phyloP scores from a whole-genome alignment of 2,888 invertebrate genomes.

The Sceliomorpha sp. region DNA sequence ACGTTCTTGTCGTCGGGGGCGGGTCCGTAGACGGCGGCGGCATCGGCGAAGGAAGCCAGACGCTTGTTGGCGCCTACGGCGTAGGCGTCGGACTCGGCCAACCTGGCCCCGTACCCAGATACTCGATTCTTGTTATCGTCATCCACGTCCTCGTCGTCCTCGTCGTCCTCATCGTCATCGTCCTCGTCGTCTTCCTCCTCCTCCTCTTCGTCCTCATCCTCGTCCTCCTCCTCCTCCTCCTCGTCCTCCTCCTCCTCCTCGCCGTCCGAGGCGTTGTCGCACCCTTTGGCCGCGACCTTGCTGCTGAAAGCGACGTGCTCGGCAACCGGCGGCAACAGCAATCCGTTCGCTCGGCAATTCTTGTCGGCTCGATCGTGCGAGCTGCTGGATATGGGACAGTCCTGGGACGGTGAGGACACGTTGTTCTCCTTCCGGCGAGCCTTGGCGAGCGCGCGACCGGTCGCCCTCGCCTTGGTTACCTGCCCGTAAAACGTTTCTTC shows the following conservation, averaged over 20 bases:
- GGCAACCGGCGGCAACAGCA: constrained; percentile 5
- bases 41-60: too few species aligned
- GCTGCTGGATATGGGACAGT: constrained; percentile 49
- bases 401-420: constrained; percentile 38
- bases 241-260: constrained; percentile 24
- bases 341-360: constrained; percentile 15
- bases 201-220: constrained; percentile 31
- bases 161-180: constrained; percentile 32
- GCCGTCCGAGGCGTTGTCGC: constrained; percentile 9
- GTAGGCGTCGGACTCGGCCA: constrained; percentile 32
- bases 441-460: constrained; percentile 9
- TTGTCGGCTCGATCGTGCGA: constrained; percentile 41
- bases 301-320: constrained; percentile 6
- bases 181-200: constrained; percentile 37
- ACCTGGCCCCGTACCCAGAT: constrained; percentile 16
- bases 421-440: constrained; percentile 16
- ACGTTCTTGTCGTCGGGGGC: too few species aligned
- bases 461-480: constrained; percentile 29
- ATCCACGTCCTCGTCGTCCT: constrained; percentile 15
- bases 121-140: background rate
- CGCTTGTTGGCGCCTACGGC: too few species aligned
- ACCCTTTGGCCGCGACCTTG: constrained; percentile 1
- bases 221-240: constrained; percentile 25
- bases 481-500: constrained; percentile 48
- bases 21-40: too few species aligned